These are phyloP conservation scores for Zeuzera pyrina DNA, from an alignment of 2,888 invertebrate species.

Conservation along the genomic window DNA sequence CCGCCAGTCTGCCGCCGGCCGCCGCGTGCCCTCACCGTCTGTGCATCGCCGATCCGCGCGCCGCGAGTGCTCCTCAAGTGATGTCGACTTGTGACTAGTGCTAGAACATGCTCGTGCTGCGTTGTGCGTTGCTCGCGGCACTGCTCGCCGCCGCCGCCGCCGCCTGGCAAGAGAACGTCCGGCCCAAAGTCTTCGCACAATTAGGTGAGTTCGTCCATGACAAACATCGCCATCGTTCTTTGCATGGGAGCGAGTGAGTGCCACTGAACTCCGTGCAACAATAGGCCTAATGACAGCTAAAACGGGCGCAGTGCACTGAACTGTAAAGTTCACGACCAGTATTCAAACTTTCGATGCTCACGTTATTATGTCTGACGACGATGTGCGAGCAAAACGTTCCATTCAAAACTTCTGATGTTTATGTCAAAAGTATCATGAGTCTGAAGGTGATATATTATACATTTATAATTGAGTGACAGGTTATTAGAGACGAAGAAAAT, in stretches of 20 bases:
- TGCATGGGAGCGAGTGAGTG: conserved; percentile 37
- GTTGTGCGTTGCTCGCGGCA: conserved; percentile 66
- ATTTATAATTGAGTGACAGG: no score
- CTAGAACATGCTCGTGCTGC: conserved; percentile 67
- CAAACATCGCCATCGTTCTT: conserved; percentile 24
- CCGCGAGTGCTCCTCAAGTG: conserved; percentile 62
- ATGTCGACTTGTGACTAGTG: conserved; percentile 71
- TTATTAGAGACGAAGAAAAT: no score
- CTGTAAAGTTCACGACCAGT: conserved; percentile 20
- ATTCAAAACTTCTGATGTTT: conserved; percentile 37
- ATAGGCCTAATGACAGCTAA: conserved; percentile 36
- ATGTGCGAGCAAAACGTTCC: conserved; percentile 50
- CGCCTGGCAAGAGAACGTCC: conserved; percentile 93
- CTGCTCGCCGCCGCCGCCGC: conserved; percentile 71
- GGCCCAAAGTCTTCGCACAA: conserved; percentile 94
- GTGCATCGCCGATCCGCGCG: conserved; percentile 25
- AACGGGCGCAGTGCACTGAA: conserved; percentile 29
- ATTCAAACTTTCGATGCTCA: conserved; percentile 42
- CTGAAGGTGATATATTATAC: no score
- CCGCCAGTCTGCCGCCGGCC: conserved; percentile 70
- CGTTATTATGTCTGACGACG: conserved; percentile 61
- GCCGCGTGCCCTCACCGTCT: conserved; percentile 53
- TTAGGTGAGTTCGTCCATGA: conserved; percentile 79
- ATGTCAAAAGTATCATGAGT: no score
- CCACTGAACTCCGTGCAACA: conserved; percentile 42